A percentile compares a stretch with the other conserved stretches of the same genome.
Conservation (phyloP, 2,797 vertebrate genomes). For the Zenarchopterus dispar region DNA sequence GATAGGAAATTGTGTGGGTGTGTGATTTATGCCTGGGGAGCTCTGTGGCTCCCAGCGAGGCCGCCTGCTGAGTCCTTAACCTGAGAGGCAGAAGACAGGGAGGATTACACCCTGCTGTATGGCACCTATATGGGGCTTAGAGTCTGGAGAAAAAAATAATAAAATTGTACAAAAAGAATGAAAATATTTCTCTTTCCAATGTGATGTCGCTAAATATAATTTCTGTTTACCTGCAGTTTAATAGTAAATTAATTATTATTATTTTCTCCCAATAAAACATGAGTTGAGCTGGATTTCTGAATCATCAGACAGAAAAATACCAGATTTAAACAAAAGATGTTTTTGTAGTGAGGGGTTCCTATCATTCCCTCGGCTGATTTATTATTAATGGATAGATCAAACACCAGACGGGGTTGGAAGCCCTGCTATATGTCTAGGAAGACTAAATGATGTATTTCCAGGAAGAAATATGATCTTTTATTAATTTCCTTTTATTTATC, state of each 20-base stretch:
- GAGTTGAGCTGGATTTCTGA: conserved; percentile 8
- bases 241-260: too few species aligned
- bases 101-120: conserved; percentile 37
- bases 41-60: conserved; percentile 51
- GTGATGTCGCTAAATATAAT: not conserved
- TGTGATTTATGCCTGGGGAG: conserved; percentile 73
- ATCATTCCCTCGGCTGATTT: conserved; percentile 7
- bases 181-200: not conserved
- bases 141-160: not conserved
- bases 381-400: conserved; percentile 31
- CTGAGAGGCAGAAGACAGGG: conserved; percentile 28
- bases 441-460: conserved; percentile 14
- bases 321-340: conserved; percentile 1
- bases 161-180: conserved; percentile 12
- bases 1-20: conserved; percentile 50
- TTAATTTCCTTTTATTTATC: conserved; percentile 27
- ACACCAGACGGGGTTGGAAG: conserved; percentile 1
- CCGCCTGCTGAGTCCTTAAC: conserved; percentile 58
- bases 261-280: not conserved
- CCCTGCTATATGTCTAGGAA: conserved; percentile 15
- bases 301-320: conserved; percentile 1
- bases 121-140: conserved; percentile 23
- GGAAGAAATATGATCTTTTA: conserved; percentile 19
- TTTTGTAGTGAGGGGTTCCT: not conserved
- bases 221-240: too few species aligned